Conservation (phyloP, 1,140 invertebrate species). For the Pseudomyrmex sp. region DNA sequence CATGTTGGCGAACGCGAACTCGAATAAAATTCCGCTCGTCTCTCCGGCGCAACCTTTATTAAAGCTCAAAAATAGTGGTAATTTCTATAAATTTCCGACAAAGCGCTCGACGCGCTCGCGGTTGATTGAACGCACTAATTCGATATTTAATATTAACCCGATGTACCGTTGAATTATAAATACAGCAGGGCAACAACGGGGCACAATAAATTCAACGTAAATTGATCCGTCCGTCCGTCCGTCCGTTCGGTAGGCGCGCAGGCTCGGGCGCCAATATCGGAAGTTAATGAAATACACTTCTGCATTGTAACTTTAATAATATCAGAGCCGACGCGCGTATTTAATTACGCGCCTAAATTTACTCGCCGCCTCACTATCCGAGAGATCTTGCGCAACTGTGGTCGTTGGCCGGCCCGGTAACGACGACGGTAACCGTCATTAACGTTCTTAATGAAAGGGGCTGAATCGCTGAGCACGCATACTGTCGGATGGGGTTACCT, state of each 20-base stretch:
- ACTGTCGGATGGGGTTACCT: constrained; percentile 12
- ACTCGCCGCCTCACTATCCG: constrained; percentile 13
- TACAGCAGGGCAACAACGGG: constrained; percentile 45
- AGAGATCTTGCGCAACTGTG: constrained; percentile 36
- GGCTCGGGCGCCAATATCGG: constrained; percentile 59
- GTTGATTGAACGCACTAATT: constrained; percentile 55
- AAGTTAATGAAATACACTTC: constrained; percentile 68
- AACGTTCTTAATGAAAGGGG: constrained; percentile 79
- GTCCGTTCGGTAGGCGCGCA: constrained; percentile 19
- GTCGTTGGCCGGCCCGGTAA: constrained; percentile 38
- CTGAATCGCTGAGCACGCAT: constrained; percentile 75
- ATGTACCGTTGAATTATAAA: constrained; percentile 61
- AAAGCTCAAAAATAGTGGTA: constrained; percentile 52
- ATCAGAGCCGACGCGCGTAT: constrained; percentile 64
- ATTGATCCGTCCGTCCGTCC: constrained; percentile 49
- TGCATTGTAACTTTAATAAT: constrained; percentile 68
- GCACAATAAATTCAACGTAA: constrained; percentile 66
- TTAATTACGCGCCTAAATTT: constrained; percentile 65
- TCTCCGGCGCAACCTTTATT: constrained; percentile 38
- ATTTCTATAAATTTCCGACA: constrained; percentile 62
- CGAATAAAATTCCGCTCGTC: constrained; percentile 55
- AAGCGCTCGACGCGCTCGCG: constrained; percentile 33
- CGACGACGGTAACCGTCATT: constrained; percentile 75
- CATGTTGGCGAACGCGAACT: constrained; percentile 17
- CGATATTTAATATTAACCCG: constrained; percentile 58